These are phyloP conservation scores for Penelope pileata DNA, from an alignment of 2,113 vertebrate genomes.

Conservation along the genomic window DNA sequence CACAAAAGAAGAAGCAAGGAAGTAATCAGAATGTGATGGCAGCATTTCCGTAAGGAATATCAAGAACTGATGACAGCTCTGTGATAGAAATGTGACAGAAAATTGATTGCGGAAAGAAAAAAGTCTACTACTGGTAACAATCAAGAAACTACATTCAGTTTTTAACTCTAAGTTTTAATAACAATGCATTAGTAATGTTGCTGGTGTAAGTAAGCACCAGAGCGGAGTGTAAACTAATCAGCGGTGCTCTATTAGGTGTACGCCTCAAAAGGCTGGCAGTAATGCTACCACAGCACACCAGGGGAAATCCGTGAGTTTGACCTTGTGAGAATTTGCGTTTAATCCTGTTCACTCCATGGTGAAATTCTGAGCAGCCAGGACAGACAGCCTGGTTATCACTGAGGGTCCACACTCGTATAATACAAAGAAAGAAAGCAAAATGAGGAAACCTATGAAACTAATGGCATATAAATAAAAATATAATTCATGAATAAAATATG, in stretches of 20 bases:
- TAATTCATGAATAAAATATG: slow-evolving; percentile 32
- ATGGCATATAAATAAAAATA: background rate
- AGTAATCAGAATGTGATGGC: background rate
- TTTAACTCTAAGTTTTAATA: background rate
- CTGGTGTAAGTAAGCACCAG: background rate
- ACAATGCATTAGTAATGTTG: background rate
- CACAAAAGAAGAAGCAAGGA: background rate
- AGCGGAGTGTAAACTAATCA: background rate
- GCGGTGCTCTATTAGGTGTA: background rate
- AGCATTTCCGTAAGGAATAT: background rate
- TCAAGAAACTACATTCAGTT: background rate
- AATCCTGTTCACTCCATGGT: background rate
- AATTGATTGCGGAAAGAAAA: background rate
- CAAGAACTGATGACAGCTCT: background rate
- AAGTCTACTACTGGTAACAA: background rate
- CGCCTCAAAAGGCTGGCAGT: background rate
- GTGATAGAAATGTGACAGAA: background rate
- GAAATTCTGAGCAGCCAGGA: background rate
- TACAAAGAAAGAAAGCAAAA: background rate
- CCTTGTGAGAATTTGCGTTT: background rate
- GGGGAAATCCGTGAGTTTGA: background rate
- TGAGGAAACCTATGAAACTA: background rate
- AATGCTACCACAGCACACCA: fast-evolving
- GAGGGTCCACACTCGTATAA: background rate
- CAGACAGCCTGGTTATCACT: background rate